phyloP scores from a whole-genome alignment of 1,140 invertebrate species.

The Triops cancriformis region DNA sequence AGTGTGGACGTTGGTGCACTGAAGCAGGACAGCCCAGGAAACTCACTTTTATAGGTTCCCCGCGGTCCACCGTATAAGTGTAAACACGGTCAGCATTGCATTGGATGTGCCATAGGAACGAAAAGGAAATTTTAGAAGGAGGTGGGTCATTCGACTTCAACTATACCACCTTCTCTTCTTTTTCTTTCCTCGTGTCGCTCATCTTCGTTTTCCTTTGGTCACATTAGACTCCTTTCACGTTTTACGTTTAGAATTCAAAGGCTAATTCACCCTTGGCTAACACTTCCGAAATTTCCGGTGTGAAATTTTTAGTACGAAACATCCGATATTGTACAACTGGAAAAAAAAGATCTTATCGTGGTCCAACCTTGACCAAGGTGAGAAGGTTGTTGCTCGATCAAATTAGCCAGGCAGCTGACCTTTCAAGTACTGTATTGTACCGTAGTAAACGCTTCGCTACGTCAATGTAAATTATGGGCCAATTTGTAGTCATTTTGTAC shows the following conservation, averaged over 20 bases:
- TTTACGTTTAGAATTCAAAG: background rate
- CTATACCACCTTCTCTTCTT: background rate
- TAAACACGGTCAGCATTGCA: background rate
- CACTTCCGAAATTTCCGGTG: too few species aligned
- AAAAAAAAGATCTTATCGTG: background rate
- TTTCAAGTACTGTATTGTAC: background rate
- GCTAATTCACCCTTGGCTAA: background rate
- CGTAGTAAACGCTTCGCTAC: background rate
- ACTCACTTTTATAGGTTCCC: slow-evolving; percentile 5
- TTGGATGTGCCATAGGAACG: background rate
- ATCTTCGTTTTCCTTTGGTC: background rate
- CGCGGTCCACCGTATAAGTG: background rate
- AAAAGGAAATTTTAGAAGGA: background rate
- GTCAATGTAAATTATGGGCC: too few species aligned
- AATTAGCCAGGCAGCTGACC: background rate
- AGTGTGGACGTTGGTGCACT: slow-evolving; percentile 8
- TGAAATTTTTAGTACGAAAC: too few species aligned
- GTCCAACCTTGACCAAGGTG: background rate
- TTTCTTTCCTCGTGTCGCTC: background rate
- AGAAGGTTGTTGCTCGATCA: background rate
- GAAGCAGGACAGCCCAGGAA: background rate
- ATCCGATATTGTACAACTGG: too few species aligned
- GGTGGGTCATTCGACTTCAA: background rate
- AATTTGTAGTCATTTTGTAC: too few species aligned
- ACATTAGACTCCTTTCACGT: background rate